Conservation (phyloP, 2,797 vertebrate species). For the Neomorphus geoffroyi region DNA sequence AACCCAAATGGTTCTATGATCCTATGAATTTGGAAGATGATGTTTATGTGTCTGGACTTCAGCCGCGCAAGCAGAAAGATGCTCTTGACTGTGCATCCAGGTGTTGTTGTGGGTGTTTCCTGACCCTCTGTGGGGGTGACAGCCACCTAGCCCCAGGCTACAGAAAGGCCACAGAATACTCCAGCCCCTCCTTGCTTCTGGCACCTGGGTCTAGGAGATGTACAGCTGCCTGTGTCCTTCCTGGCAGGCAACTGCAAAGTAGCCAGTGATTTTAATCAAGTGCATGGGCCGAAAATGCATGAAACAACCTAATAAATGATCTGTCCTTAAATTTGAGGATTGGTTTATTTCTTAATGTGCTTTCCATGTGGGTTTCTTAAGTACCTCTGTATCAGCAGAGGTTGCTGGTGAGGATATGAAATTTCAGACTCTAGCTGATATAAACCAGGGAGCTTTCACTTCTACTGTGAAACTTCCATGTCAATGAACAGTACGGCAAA, state of each 20-base stretch:
- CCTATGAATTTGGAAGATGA: neutral
- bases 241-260: neutral
- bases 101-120: neutral
- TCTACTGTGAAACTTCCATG: neutral
- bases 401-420: neutral
- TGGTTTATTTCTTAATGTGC: neutral
- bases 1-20: no score
- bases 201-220: rapidly evolving
- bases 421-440: neutral
- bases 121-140: neutral
- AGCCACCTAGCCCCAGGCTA: neutral
- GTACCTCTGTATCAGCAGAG: neutral
- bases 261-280: neutral
- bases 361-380: neutral
- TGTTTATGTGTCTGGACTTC: rapidly evolving
- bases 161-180: neutral
- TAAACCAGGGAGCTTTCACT: neutral
- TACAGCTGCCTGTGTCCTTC: neutral
- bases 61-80: rapidly evolving
- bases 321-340: neutral
- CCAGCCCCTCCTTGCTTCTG: rapidly evolving
- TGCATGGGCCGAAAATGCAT: neutral
- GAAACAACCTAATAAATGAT: neutral
- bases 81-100: neutral
- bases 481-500: neutral